Conservation (phyloP, 2,888 invertebrate species). For the Orchestes rusci region DNA sequence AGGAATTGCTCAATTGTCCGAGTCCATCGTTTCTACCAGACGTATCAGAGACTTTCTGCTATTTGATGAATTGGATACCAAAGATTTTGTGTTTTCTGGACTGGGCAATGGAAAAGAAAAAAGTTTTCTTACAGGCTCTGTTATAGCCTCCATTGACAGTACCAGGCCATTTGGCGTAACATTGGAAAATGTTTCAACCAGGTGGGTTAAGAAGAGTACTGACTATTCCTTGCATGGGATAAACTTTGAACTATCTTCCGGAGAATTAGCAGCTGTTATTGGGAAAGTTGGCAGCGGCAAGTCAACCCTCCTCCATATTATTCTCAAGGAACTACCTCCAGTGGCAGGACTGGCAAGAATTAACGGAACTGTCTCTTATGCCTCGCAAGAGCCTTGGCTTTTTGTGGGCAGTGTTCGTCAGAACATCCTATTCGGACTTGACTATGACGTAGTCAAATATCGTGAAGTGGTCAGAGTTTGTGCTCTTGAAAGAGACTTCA, state of each 20-base stretch:
- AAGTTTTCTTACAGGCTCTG: background rate
- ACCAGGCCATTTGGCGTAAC: constrained; percentile 1
- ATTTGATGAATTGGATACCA: constrained; percentile 31
- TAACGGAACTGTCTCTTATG: constrained; percentile 64
- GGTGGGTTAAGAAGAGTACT: constrained; percentile 47
- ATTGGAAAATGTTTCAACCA: constrained; percentile 32
- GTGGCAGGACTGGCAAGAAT: constrained; percentile 54
- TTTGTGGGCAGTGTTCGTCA: constrained; percentile 77
- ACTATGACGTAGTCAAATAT: constrained; percentile 59
- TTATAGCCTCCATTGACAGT: background rate
- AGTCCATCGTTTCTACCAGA: constrained; percentile 40
- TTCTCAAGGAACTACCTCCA: constrained; percentile 65
- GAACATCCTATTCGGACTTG: constrained; percentile 82
- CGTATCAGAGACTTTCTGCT: constrained; percentile 52
- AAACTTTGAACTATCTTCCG: constrained; percentile 50
- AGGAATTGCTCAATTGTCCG: constrained; percentile 59
- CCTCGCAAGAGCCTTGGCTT: constrained; percentile 79
- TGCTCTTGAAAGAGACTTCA: constrained; percentile 63
- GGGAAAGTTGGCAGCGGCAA: constrained; percentile 62
- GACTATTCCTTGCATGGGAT: constrained; percentile 50
- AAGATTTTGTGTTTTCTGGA: background rate
- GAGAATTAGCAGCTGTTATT: constrained; percentile 44
- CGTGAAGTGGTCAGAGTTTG: constrained; percentile 61
- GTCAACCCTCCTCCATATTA: constrained; percentile 46
- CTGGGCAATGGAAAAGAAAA: background rate